Evolutionary conservation across 2,113 vertebrate species (phyloP), one percentile per base, ranked within the genome.

Genomic region (Scytalopus superciliaris): DNA sequence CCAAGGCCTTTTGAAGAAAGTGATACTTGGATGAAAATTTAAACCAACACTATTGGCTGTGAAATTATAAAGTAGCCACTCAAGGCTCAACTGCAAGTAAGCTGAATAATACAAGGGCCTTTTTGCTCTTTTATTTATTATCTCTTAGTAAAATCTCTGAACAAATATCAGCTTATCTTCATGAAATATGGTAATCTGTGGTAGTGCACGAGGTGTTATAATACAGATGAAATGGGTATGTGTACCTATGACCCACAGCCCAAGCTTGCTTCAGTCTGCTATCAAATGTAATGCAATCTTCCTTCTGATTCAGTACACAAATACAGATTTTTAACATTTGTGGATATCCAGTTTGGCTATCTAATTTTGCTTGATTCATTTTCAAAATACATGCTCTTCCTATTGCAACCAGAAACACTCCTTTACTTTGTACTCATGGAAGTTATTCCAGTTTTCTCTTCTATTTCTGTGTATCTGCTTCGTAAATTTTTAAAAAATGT

Each of bases 81-180:
- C 35, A 35, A 42, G 39, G 6, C 13, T 87, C 67, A 80, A 25
- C 33, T 87, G 0, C 50, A 50, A 93, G 24, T 10, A 50, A 87
- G 6, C 8, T 12, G 4, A 87, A 79, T 84, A 83, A 94, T 16
- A 24, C 21, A 85, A 57, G n/a, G 42, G 84, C 92, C 39, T 90
- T 60, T 45, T 96, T 92, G 24, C 69, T 76, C 78, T 62, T 81
- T 79, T 81, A 92, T 90, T 96, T 96, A 78, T 87, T 95, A 35
- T 93, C 23, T 88, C 60, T 47, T 62, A 89, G 81, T 97, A 95
- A 94, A 97, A 92, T 55, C 89, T 95, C 60, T 89, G 70, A 91
- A 97, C 45, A 79, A 73, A 14, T 75, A 83, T 16, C 50, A 52
- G 42, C 76, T 83, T 86, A 85, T 83, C 30, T 57, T 94, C 78